Conservation (phyloP, 2,113 vertebrate genomes). For the Vulpes ferrilata region DNA sequence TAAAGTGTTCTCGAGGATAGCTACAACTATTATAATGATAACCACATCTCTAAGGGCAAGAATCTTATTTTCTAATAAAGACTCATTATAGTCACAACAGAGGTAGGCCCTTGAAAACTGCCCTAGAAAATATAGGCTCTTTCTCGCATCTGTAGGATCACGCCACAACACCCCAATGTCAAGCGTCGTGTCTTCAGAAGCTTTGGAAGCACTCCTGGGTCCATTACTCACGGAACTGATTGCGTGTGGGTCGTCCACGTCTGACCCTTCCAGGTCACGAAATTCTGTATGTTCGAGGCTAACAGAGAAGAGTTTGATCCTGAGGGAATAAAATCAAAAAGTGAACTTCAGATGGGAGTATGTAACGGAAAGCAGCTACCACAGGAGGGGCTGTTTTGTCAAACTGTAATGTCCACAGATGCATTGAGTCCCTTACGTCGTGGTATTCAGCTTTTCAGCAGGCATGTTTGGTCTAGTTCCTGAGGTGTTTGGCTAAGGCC, state of each 20-base stretch:
- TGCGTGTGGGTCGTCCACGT: background rate
- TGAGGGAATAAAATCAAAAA: conserved; percentile 18
- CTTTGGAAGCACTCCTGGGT: background rate
- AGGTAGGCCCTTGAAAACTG: background rate
- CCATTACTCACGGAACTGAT: background rate
- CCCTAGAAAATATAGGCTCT: background rate
- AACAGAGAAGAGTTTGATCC: conserved; percentile 45
- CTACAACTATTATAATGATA: background rate
- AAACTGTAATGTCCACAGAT: background rate
- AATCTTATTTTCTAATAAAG: background rate
- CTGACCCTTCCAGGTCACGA: conserved; percentile 4
- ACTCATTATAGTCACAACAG: background rate
- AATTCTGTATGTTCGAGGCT: conserved; percentile 16
- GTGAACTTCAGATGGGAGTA: conserved; percentile 10
- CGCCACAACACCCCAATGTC: background rate
- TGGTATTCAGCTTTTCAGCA: background rate
- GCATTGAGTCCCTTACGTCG: background rate
- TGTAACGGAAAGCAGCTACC: conserved; percentile 68
- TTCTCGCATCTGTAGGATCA: background rate
- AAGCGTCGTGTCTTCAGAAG: background rate
- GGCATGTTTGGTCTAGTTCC: background rate
- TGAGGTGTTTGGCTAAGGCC: background rate
- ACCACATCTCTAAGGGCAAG: background rate
- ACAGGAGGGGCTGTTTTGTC: conserved; percentile 18
- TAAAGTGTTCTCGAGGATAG: background rate